A percentile compares a stretch with the other conserved stretches of the same genome.
phyloP scores from a whole-genome alignment of 2,113 vertebrate genomes.

The Crotophaga sulcirostris region DNA sequence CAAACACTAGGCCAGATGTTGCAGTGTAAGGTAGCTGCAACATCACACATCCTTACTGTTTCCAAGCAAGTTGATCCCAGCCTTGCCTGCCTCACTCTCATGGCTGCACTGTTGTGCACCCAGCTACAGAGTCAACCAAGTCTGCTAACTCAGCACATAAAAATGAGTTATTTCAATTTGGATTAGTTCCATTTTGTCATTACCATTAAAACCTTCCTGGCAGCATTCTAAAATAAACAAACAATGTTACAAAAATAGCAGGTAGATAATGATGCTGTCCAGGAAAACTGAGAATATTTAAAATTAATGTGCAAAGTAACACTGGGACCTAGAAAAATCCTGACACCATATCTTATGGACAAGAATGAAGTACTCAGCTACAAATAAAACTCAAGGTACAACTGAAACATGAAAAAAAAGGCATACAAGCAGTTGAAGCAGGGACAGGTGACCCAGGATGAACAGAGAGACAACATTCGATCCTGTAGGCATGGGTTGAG shows the following conservation, averaged over 20 bases:
- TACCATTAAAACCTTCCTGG: neutral
- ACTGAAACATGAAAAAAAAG: neutral
- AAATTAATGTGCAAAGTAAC: neutral
- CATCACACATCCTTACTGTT: neutral
- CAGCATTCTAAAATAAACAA: neutral
- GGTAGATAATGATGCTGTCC: neutral
- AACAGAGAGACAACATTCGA: neutral
- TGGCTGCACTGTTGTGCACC: neutral
- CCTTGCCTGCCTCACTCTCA: neutral
- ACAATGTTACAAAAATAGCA: neutral
- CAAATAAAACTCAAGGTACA: neutral
- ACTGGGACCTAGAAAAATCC: neutral
- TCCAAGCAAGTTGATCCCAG: neutral
- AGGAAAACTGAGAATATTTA: neutral
- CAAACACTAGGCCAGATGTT: neutral
- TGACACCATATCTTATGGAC: neutral
- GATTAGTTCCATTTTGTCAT: neutral
- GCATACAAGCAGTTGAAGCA: neutral
- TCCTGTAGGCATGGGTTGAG: neutral
- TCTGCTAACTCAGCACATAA: neutral
- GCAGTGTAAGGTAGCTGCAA: neutral
- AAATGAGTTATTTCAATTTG: neutral
- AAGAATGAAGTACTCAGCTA: neutral
- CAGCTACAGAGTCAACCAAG: neutral
- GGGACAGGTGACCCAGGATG: neutral